These are phyloP conservation scores for Pedionomus torquatus DNA, from an alignment of 2,113 vertebrate genomes.

Conservation along the genomic window DNA sequence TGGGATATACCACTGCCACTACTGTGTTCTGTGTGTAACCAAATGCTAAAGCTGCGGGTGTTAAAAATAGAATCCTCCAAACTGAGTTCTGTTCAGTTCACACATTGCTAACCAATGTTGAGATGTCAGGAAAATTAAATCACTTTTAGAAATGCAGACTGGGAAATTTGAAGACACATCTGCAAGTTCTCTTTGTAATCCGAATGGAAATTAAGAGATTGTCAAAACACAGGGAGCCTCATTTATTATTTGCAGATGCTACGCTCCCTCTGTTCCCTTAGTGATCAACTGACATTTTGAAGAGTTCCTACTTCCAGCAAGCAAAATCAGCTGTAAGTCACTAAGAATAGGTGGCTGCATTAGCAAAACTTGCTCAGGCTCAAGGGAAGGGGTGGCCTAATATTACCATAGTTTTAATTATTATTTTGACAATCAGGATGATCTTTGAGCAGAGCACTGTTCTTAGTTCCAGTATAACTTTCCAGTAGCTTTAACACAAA, in stretches of 20 bases:
- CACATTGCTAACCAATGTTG: not conserved
- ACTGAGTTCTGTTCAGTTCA: not conserved
- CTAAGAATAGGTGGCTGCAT: constrained; percentile 3
- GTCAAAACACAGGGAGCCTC: not conserved
- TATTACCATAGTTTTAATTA: constrained; percentile 32
- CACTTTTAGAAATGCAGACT: not conserved
- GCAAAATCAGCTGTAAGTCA: not conserved
- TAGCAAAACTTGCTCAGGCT: constrained; percentile 12
- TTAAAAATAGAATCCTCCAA: not conserved
- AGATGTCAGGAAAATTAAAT: not conserved
- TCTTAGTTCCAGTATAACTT: not conserved
- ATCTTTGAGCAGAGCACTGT: not conserved
- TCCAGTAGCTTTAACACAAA: not conserved
- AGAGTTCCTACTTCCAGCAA: not conserved
- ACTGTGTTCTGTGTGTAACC: not conserved
- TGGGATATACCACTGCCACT: not conserved
- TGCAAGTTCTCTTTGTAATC: constrained; percentile 13
- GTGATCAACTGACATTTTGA: constrained; percentile 40
- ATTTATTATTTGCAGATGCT: constrained; percentile 28
- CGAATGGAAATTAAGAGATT: not conserved
- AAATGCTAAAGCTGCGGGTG: not conserved
- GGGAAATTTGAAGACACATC: not conserved
- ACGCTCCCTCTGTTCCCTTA: not conserved
- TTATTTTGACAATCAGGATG: not conserved
- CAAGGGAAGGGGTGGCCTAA: not conserved